Percentiles rank a stretch among this genome's conserved stretches.
These are phyloP conservation scores for Brachionus angularis DNA, from an alignment of 1,140 invertebrate species.

Conservation along the genomic window DNA sequence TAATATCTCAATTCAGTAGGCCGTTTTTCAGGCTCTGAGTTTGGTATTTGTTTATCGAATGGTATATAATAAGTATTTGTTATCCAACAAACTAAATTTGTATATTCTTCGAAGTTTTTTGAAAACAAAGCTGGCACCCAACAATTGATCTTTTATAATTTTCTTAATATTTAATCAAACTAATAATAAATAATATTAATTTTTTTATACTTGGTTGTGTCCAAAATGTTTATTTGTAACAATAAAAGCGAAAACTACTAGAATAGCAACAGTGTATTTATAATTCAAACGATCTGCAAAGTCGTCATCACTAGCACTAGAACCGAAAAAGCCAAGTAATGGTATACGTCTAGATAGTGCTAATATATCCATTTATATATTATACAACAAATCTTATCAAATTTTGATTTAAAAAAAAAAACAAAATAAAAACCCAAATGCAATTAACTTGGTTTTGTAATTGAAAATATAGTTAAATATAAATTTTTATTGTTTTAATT, in stretches of 20 bases:
- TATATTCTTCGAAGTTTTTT: slow-evolving; percentile 43
- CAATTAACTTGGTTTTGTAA: too few species aligned
- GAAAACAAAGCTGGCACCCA: slow-evolving; percentile 46
- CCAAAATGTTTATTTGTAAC: slow-evolving; percentile 85
- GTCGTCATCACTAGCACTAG: slow-evolving; percentile 45
- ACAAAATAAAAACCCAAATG: background rate
- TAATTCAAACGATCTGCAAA: slow-evolving; percentile 70
- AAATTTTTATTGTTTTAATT: too few species aligned
- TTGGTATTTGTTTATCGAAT: slow-evolving; percentile 38
- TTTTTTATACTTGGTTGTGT: slow-evolving; percentile 71
- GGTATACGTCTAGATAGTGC: slow-evolving; percentile 37
- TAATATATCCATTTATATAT: slow-evolving; percentile 14
- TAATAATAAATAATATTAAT: background rate
- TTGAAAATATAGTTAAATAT: too few species aligned
- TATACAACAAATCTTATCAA: too few species aligned
- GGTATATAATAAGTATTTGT: slow-evolving; percentile 45
- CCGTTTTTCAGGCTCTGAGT: background rate
- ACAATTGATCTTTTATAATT: slow-evolving; percentile 69
- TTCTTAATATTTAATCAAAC: background rate
- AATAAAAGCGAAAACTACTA: slow-evolving; percentile 78
- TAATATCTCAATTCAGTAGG: slow-evolving; percentile 53
- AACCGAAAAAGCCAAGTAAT: slow-evolving; percentile 31
- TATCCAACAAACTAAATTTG: slow-evolving; percentile 53
- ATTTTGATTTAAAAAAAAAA: too few species aligned
- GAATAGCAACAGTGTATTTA: slow-evolving; percentile 76